Conservation (phyloP, 2,888 invertebrate genomes). For the Drosophila macrospina region DNA sequence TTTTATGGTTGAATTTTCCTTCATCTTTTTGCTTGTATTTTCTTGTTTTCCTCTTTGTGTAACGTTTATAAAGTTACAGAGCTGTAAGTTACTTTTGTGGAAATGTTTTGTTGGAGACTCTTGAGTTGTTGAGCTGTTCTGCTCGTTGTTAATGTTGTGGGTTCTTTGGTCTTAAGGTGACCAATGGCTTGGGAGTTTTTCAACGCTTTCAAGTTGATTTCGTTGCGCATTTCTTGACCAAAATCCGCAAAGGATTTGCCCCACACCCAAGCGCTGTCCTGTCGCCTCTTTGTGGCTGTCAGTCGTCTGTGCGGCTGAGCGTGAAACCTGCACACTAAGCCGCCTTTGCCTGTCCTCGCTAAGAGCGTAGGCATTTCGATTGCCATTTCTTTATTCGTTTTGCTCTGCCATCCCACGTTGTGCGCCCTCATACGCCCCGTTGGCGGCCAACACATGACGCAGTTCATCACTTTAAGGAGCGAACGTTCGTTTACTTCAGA, state of each 20-base stretch:
- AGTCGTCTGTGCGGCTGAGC: conserved; percentile 51
- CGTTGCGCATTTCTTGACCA: conserved; percentile 70
- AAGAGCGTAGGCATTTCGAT: conserved; percentile 8
- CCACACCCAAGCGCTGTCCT: conserved; percentile 15
- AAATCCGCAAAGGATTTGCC: conserved; percentile 67
- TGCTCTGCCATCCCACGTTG: neutral
- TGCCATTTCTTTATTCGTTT: neutral
- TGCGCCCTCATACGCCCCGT: conserved; percentile 27
- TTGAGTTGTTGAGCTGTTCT: conserved; percentile 4
- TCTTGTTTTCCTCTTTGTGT: conserved; percentile 3
- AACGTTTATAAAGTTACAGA: conserved; percentile 29
- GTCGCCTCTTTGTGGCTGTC: conserved; percentile 45
- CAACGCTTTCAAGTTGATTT: conserved; percentile 59
- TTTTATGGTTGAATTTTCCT: conserved; percentile 32
- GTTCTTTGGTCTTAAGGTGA: conserved; percentile 11
- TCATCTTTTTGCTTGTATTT: neutral
- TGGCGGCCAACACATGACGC: conserved; percentile 38
- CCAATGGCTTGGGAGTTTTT: conserved; percentile 24
- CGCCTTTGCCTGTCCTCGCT: conserved; percentile 10
- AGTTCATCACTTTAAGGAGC: conserved; percentile 61
- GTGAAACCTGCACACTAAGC: conserved; percentile 56
- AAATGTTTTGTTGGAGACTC: conserved; percentile 9
- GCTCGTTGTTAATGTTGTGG: neutral
- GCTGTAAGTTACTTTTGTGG: conserved; percentile 23
- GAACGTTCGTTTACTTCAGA: conserved; percentile 33